Percentiles rank a stretch among this genome's conserved stretches.
These are phyloP conservation scores for Oscheius sp. DNA, from an alignment of 2,888 invertebrate genomes.

Conservation along the genomic window DNA sequence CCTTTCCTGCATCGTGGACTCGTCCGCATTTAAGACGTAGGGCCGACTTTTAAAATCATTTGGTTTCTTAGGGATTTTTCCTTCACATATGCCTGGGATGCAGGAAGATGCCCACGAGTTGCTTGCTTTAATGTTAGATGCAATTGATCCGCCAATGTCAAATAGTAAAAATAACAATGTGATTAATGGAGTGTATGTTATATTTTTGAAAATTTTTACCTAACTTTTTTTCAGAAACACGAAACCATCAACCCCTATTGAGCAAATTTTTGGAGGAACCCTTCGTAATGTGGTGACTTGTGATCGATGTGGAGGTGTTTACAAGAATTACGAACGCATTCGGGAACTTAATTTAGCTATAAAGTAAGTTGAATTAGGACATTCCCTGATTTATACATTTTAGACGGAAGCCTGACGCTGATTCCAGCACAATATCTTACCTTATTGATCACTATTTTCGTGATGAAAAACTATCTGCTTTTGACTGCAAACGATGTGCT, in stretches of 20 bases:
- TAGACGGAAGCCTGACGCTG: constrained; percentile 11
- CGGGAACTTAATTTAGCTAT: constrained; percentile 60
- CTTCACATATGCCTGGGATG: constrained; percentile 39
- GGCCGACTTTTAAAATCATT: not conserved
- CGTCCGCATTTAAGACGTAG: constrained; percentile 24
- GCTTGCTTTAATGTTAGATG: constrained; percentile 56
- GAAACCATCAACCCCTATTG: constrained; percentile 55
- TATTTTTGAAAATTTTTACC: not conserved
- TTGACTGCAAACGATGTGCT: constrained; percentile 48
- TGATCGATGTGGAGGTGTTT: constrained; percentile 37
- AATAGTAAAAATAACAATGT: constrained; percentile 2
- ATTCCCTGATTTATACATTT: not conserved
- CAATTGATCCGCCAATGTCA: constrained; percentile 45
- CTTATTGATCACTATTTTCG: constrained; percentile 49
- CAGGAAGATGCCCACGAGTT: constrained; percentile 66
- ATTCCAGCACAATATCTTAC: constrained; percentile 20
- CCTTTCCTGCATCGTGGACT: constrained; percentile 30
- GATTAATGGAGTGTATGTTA: constrained; percentile 16
- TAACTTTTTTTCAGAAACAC: constrained; percentile 7
- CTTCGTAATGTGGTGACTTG: constrained; percentile 55
- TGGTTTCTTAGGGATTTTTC: constrained; percentile 33
- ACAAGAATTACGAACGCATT: constrained; percentile 57
- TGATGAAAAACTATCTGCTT: constrained; percentile 45
- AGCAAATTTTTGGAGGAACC: constrained; percentile 64
- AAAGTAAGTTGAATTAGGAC: not conserved